Base-by-base conservation (phyloP, 1,140 invertebrate species). In the Steinernema khuongi region DNA sequence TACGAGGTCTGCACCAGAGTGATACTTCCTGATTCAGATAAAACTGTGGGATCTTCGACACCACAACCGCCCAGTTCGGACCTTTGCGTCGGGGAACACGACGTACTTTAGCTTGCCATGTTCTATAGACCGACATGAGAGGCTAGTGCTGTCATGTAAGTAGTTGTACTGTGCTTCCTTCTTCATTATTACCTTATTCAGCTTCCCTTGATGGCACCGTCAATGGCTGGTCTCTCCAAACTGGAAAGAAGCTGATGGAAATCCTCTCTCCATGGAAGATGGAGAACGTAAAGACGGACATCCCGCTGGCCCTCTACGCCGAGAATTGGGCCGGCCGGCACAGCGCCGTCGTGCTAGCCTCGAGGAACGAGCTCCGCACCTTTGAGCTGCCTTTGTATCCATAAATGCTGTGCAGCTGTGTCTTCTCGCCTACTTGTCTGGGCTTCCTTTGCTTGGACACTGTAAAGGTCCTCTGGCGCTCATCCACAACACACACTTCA, bases 241-340 rank as follows among this genome's bases (percentile, higher is more conserved):
- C 50, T 2, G 50, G 50, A 2, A 7, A 22, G 50, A 60, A 60
- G 22, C 7, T 60, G 4, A n/a, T 7, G 4, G 50, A 60, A 11
- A 14, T 60, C 50, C 14, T 22, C 11, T 60, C 14, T 26, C 50
- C 50, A 22, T 60, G 50, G 50, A 17, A 14, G 7, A 22, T 60
- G 7, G 19, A 60, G 7, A 22, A 60, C 50, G 50, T 60, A 22
- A 60, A 60, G 50, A 60, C 50, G 7, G 50, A 60, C 26, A 7
- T 60, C 2, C 50, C 50, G 7, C 11, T 7, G 11, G 19, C 26
- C 50, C 14, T 60, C 26, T 60, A 60, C 19, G 50, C 50, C 50
- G 50, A 60, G 26, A 60, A 60, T 22, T 60, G 50, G 50, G 50
- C 4, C 11, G 50, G 50, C 50, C 50, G 50, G 50, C 50, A 60